Base-by-base conservation (phyloP, 2,888 invertebrate genomes). In the Esperia sulphurella region DNA sequence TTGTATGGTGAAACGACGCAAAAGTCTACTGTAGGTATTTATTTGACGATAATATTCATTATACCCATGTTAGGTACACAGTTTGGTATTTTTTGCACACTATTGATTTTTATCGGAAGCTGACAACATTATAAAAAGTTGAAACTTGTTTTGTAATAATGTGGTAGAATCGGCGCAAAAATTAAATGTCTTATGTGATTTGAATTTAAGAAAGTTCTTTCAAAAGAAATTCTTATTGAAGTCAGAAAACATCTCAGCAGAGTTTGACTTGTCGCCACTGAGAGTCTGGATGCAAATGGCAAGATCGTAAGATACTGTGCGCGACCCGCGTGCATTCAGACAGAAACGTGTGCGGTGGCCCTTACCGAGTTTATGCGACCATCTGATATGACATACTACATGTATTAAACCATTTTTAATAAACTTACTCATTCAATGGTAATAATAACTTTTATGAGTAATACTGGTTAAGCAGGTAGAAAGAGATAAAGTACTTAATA, bases 261-360 rank as follows among this genome's bases (percentile, higher is more conserved):
- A 48, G 50, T 74, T 75, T 58, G 61, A 48, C 53, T 56, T 54
- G 47, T 54, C 63, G 75, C 74, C 14, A 35, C 67, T 67, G 50
- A 68, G 71, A 71, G 35, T 35, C 68, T 72, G 79, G 68, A 82
- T 81, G 82, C 81, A 82, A 82, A 82, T 81, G 76, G 64, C 63
- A 53, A 74, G 81, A 82, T 81, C 63, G 67, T 59, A 57, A 71
- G 79, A 81, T 82, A 79, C 63, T 48, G 50, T 54, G 62, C 64
- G 68, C 71, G 50, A 48, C 71, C 71, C 66, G 71, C 72, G 67
- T 67, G 69, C 71, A 67, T 65, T 62, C 61, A 52, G 61, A 31
- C 35, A 35, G 35, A n/a, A 71, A 74, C 75, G 77, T 76, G 75
- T 80, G 73, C 63, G 78, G 75, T 75, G 76, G 75, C 76, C 79